Base-by-base conservation (phyloP, 1,140 invertebrate genomes). In the Trichomalopsis sarcophagae region DNA sequence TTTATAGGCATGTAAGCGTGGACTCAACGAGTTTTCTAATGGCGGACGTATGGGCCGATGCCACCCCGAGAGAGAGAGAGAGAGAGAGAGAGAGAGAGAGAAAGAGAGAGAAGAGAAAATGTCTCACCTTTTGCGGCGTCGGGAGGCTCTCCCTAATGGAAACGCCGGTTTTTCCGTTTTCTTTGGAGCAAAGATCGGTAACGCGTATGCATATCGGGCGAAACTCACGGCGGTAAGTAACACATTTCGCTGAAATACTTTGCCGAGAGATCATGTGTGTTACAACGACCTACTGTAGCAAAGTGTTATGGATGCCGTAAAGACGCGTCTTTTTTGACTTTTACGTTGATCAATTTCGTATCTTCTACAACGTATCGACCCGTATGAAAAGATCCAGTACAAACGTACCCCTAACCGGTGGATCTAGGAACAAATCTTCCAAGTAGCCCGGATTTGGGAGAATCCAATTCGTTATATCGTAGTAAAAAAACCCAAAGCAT, bases 61-160 rank as follows among this genome's bases (percentile, higher is more conserved):
- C 55, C 55, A 79, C 27, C 50, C 50, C 77, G 2, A 21, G 55
- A n/a, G 17, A n/a, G 74, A 14, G 17, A 77, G 27, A 27, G 27
- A 27, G 27, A 27, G 27, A 27, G 27, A 27, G 27, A 2, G n/a
- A 21, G 55, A 21, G 17, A n/a, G 74, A 14, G 17, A 77, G 14
- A 77, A 2, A 21, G 55, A 21, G 17, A n/a, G 74, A 14, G 17
- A 77, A 13, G 47, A 78, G 76, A 78, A 78, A 78, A 78, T 78
- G 23, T 78, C 76, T 50, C 76, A 33, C 76, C 76, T 78, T 78
- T 78, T 78, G 76, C 76, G 76, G 76, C 14, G n/a, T 36, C 5
- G 9, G 5, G 36, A 33, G 27, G 27, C 27, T 27, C 74, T 76
- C 74, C 74, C 76, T 50, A 50, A 50, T 78, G 23, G 50, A 78